Evolutionary conservation across 2,797 vertebrate genomes (phyloP), one percentile per base, ranked within the genome.

Genomic region (Sebastes hubbsi): DNA sequence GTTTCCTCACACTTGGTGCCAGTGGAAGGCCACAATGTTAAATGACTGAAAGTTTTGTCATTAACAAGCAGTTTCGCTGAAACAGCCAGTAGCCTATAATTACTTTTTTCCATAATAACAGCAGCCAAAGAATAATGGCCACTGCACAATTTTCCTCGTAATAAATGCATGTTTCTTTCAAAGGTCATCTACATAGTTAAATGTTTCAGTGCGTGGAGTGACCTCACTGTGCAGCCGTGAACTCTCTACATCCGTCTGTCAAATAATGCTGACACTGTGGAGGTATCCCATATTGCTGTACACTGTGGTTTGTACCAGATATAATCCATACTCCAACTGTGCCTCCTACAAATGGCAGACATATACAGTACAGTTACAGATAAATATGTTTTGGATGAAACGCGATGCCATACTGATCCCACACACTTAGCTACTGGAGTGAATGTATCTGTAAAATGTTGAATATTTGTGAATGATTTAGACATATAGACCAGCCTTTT

Each of bases 1-100:
- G 42, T 46, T 46, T 18, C 42, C 42, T 46, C 16, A 46, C 16
- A 46, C 42, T 46, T 46, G 42, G 25, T 81, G 74, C 77, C 65
- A 64, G 63, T 59, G 36, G 60, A 68, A 24, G 55, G 55, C 46
- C 6, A 12, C 55, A 16, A 7, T 76, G 55, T 62, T 75, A 80
- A 81, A 85, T 78, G 76, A 76, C 60, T 68, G 24, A 71, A 64
- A 71, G 32, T 29, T 75, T 72, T 72, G 56, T 77, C 63, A 80
- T 84, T 80, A 79, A 80, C 74, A 78, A 68, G 58, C 59, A 73
- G 42, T 55, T 55, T 32, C 61, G 46, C 69, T 73, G 55, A 64
- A 85, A 63, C 67, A 65, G 34, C 25, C 75, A 77, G 9, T 54
- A 55, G 38, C 38, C 38, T 42, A 14, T 81, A 75, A 84, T 88